These are phyloP conservation scores for Dermatemys mawii DNA, from an alignment of 2,113 vertebrate genomes.

Conservation along the genomic window DNA sequence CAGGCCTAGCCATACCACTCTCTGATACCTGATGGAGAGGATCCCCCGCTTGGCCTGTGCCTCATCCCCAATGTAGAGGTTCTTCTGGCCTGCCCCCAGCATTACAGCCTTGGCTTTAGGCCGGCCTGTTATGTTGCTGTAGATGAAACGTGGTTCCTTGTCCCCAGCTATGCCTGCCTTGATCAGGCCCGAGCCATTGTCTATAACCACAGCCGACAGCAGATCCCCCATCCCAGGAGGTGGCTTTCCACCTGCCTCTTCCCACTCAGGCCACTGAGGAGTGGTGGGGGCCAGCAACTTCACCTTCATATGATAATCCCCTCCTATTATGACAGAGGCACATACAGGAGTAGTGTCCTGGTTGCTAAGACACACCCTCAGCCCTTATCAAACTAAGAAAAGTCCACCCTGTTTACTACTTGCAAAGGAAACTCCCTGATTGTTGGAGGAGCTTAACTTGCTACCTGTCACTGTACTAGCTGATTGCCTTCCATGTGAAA, in stretches of 20 bases:
- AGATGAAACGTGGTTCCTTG: constrained; percentile 61
- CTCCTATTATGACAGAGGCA: constrained; percentile 4
- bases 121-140: constrained; percentile 62
- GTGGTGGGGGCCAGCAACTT: not conserved
- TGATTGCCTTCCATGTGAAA: not conserved
- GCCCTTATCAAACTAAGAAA: not conserved
- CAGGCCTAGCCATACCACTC: not conserved
- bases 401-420: not conserved
- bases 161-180: constrained; percentile 72
- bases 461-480: too few species aligned
- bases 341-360: not conserved
- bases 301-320: not conserved
- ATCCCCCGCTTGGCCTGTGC: constrained; percentile 34
- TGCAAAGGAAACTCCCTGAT: too few species aligned
- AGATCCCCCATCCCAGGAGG: not conserved
- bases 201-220: constrained; percentile 57
- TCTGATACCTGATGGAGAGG: constrained; percentile 55
- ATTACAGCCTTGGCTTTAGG: constrained; percentile 1
- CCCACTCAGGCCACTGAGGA: not conserved
- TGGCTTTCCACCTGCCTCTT: not conserved
- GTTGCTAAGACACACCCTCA: constrained; percentile 18
- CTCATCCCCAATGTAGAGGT: constrained; percentile 41
- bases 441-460: too few species aligned
- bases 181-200: constrained; percentile 70
- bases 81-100: not conserved